These are phyloP conservation scores for Drosophila nr. perissopoda DNA, from an alignment of 2,888 invertebrate genomes.

Conservation along the genomic window DNA sequence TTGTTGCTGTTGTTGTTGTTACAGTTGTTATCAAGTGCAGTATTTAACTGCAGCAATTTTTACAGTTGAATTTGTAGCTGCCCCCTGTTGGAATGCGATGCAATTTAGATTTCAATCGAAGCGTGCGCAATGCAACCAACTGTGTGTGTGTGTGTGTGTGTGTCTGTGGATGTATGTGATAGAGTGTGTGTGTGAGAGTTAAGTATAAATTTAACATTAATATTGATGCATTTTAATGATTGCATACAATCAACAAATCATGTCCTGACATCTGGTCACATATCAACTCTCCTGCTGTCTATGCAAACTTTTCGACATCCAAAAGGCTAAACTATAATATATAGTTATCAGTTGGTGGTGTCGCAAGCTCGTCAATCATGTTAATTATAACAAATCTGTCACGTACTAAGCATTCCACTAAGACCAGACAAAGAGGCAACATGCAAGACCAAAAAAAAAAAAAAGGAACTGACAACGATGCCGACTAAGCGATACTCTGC, in stretches of 20 bases:
- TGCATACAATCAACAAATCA: constrained; percentile 27
- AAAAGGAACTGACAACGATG: not conserved
- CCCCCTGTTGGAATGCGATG: constrained; percentile 58
- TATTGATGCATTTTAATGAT: constrained; percentile 59
- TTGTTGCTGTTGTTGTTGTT: constrained; percentile 13
- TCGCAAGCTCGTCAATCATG: constrained; percentile 70
- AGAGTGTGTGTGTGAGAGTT: constrained; percentile 10
- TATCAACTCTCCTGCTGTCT: not conserved
- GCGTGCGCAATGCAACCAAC: constrained; percentile 38
- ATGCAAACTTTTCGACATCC: not conserved
- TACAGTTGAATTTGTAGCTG: constrained; percentile 72
- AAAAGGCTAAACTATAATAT: constrained; percentile 21
- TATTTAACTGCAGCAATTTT: constrained; percentile 74
- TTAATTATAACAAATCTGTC: constrained; percentile 75
- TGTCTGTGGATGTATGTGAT: constrained; percentile 6
- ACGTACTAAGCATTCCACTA: constrained; percentile 62
- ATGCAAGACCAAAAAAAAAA: constrained; percentile 9
- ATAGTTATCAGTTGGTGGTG: constrained; percentile 42
- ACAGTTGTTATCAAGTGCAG: constrained; percentile 72
- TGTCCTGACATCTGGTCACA: constrained; percentile 38
- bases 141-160: constrained; percentile 12
- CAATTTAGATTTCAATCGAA: constrained; percentile 75
- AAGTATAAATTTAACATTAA: constrained; percentile 42
- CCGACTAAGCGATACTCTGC: constrained; percentile 12
- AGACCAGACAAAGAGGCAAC: constrained; percentile 32